Evolutionary conservation across 1,140 invertebrate species (phyloP).

Genomic region (Macrotrachela quadricornifera): DNA sequence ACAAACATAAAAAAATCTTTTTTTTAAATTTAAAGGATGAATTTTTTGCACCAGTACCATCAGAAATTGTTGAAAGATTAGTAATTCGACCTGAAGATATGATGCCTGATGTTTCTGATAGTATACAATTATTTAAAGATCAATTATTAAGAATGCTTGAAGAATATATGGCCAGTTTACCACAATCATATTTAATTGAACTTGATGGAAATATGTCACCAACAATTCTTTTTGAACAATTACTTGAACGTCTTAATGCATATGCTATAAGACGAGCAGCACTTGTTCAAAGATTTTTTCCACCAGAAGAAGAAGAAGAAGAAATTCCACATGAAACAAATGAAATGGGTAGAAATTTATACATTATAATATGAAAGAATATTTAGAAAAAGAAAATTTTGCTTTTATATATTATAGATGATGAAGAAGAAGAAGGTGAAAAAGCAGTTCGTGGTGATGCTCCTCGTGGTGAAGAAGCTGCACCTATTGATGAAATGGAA

Average conservation of each 20-base stretch:
- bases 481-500: constrained; percentile 23
- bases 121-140: constrained; percentile 19
- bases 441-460: neutral
- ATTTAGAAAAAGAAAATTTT: too few relatives aligned
- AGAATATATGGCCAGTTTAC: constrained; percentile 26
- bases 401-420: neutral
- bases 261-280: constrained; percentile 24
- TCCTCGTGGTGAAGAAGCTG: constrained; percentile 7
- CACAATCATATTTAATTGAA: constrained; percentile 25
- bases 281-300: constrained; percentile 19
- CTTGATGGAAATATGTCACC: constrained; percentile 23
- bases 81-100: constrained; percentile 24
- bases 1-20: neutral
- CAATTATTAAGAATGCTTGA: constrained; percentile 23
- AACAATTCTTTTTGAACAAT: constrained; percentile 19
- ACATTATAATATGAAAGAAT: too few relatives aligned
- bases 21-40: constrained; percentile 12
- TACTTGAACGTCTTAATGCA: constrained; percentile 18
- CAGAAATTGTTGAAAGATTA: constrained; percentile 19
- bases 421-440: neutral
- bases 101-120: constrained; percentile 15
- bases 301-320: constrained; percentile 15
- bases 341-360: neutral
- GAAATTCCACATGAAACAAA: constrained; percentile 10
- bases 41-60: constrained; percentile 14